phyloP scores from a whole-genome alignment of 2,797 vertebrate species.

The Spondyliosoma cantharus region DNA sequence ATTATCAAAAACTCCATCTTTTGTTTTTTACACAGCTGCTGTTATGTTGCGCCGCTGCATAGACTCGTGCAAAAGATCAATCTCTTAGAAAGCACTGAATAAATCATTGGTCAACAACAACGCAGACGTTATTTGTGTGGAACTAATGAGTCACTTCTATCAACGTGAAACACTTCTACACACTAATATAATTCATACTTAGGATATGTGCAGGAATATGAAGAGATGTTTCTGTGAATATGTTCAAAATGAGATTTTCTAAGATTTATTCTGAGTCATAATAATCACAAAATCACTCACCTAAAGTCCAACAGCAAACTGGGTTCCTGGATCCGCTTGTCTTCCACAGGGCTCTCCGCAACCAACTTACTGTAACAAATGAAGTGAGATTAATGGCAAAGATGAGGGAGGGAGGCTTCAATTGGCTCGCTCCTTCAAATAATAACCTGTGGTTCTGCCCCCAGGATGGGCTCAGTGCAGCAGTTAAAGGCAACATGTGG shows the following conservation, averaged over 20 bases:
- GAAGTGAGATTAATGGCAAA: conserved; percentile 67
- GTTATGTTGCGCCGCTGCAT: conserved; percentile 4
- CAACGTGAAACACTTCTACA: not conserved
- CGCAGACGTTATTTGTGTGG: not conserved
- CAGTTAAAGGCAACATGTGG: conserved; percentile 81
- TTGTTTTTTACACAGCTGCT: conserved; percentile 12
- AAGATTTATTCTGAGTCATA: not conserved
- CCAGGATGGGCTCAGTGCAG: conserved; percentile 78
- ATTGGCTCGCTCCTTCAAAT: conserved; percentile 85
- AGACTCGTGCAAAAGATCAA: not conserved
- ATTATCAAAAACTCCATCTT: not conserved
- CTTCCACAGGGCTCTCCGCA: conserved; percentile 33
- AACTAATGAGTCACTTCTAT: not conserved
- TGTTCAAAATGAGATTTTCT: not conserved
- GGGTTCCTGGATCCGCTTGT: conserved; percentile 42
- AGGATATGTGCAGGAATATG: not conserved
- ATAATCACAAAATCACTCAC: conserved; percentile 67
- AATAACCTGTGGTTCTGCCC: conserved; percentile 85
- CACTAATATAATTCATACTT: not conserved
- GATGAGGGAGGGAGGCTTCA: conserved; percentile 71
- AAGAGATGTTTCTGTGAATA: not conserved
- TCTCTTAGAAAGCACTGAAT: not conserved
- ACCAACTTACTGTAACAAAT: conserved; percentile 61
- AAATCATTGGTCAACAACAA: conserved; percentile 2
- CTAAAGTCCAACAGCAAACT: conserved; percentile 38